A percentile compares a stretch with the other conserved stretches of the same genome.
phyloP scores from a whole-genome alignment of 2,888 invertebrate genomes.

The Tetragonisca angustula region DNA sequence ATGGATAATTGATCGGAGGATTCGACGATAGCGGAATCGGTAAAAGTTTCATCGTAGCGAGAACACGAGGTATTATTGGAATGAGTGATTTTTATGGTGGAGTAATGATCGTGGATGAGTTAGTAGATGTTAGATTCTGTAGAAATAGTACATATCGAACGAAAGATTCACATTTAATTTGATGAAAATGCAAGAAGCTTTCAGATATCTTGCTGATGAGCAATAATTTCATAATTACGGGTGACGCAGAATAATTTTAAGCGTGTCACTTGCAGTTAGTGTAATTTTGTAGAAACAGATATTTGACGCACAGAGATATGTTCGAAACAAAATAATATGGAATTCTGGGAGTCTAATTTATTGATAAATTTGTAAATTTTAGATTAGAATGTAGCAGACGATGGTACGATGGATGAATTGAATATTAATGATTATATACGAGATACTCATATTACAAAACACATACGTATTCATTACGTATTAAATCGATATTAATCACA shows the following conservation, averaged over 20 bases:
- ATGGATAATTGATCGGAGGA: neutral
- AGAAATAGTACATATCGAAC: neutral
- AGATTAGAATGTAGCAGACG: neutral
- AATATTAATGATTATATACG: neutral
- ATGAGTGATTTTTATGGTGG: neutral
- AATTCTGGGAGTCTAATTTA: neutral
- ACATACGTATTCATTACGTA: no score
- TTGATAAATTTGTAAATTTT: neutral
- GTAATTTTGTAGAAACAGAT: neutral
- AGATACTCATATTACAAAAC: no score
- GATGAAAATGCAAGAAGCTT: neutral
- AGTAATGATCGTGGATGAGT: neutral
- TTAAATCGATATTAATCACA: no score
- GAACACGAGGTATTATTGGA: neutral
- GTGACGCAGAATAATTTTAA: neutral
- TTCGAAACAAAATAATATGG: neutral
- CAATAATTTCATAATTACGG: neutral
- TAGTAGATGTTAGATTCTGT: no score
- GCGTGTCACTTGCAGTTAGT: neutral
- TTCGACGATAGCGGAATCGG: neutral
- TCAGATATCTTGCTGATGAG: neutral
- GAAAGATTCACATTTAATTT: neutral
- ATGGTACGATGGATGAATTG: neutral
- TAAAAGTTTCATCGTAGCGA: no score
- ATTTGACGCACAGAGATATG: no score